Base-by-base conservation (phyloP, 2,888 invertebrate genomes). In the Anoplius nigerrimus region DNA sequence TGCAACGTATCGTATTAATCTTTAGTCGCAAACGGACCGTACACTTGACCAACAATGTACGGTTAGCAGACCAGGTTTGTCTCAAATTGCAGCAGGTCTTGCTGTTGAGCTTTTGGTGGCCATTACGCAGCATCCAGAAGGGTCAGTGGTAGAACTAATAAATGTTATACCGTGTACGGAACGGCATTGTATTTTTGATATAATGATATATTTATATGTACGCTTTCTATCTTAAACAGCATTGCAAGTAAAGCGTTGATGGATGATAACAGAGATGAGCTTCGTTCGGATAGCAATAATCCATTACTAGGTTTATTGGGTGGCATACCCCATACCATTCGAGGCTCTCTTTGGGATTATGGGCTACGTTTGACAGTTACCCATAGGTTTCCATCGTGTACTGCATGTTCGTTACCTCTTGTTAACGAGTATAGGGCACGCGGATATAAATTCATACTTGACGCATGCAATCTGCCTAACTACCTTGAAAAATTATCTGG, bases 41-140 rank as follows among this genome's bases (percentile, higher is more conserved):
- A 98, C 98, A 0, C 89, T 99, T 69, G 99, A 99, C 89, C 98
- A 99, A 87, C 99, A 99, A 87, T 99, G 99, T 87, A 99, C 99
- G 0, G 99, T 99, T 20, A 97, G 98, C 0, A 91, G 99, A 62
- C 98, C 99, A 0, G 99, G 98, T 0, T 93, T 96, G 16, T 96
- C 98, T 0, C 94, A 95, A 85, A 93, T 99, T 59, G 98, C 98
- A 0, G 94, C 94, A 18, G 96, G 97, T 2, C 90, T 98, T 67
- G 97, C 97, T 0, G 98, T 97, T 0, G 99, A 99, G 89, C 89
- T 99, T 56, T 90, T 98, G 48, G 93, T 97, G 0, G 94, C 95
- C 0, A 77, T 98, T 52, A 89, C 97, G 34, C 98, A 98, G 85
- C 98, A 98, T 90, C 93, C 95, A 1, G 88, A 92, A 15, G 92